A percentile compares a stretch with the other conserved stretches of the same genome.
These are phyloP conservation scores for Lamprologus speciosus DNA, from an alignment of 2,113 vertebrate species.

Conservation along the genomic window DNA sequence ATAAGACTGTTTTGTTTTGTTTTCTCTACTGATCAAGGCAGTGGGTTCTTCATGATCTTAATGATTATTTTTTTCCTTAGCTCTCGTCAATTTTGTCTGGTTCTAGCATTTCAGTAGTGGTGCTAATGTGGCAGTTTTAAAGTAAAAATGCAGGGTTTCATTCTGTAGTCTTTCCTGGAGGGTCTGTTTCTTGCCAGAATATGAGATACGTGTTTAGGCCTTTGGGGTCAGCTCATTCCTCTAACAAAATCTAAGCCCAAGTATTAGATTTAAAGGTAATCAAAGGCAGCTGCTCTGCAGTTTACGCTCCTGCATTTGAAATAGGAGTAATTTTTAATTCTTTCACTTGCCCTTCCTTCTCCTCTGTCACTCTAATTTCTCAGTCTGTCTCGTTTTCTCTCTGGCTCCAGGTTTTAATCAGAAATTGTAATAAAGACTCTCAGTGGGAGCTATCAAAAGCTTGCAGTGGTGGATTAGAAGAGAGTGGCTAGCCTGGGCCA, in stretches of 20 bases:
- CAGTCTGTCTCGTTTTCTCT: background rate
- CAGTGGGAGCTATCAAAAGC: conserved; percentile 49
- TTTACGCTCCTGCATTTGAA: background rate
- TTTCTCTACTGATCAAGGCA: background rate
- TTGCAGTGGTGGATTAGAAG: conserved; percentile 49
- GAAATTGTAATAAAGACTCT: conserved; percentile 23
- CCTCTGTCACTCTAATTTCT: conserved; percentile 2
- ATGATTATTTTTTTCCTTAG: background rate
- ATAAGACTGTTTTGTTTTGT: background rate
- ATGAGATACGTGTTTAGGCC: background rate
- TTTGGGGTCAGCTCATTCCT: background rate
- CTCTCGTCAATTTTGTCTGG: background rate
- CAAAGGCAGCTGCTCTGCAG: background rate
- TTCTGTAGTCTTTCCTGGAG: background rate
- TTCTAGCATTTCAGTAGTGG: background rate
- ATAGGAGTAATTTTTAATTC: background rate
- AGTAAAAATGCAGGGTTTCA: background rate
- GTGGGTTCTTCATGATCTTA: rapidly evolving
- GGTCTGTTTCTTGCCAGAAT: background rate
- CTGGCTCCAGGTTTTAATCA: conserved; percentile 27
- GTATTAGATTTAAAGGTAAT: background rate
- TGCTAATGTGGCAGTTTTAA: background rate
- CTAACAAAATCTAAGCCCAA: background rate
- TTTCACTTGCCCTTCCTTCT: background rate
- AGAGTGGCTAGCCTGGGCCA: conserved; percentile 32